Evolutionary conservation across 2,113 vertebrate genomes (phyloP).

Genomic region (Tetraodon nigroviridis): DNA sequence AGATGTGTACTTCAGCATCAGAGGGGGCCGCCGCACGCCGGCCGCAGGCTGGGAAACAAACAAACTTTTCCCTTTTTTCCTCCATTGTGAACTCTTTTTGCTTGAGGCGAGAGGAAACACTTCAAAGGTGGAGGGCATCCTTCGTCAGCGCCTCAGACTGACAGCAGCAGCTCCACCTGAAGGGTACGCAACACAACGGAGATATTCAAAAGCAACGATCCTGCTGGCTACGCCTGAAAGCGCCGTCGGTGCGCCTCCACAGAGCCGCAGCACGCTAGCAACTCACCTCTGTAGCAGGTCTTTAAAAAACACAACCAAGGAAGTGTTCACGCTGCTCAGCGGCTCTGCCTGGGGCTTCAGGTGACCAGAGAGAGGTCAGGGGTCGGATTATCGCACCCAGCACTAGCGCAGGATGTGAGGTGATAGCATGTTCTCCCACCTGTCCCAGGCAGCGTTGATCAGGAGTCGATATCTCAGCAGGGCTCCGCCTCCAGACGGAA

Average conservation of each 20-base stretch:
- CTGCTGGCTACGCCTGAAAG: constrained; percentile 26
- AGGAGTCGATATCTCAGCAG: constrained; percentile 39
- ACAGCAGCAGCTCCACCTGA: constrained; percentile 44
- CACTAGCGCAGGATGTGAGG: constrained; percentile 43
- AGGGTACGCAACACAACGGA: constrained; percentile 48
- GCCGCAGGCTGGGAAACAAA: constrained; percentile 57
- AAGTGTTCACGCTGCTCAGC: no score
- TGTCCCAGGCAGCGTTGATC: constrained; percentile 25
- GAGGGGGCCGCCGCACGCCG: constrained; percentile 42
- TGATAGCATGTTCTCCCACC: constrained; percentile 51
- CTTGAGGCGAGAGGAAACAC: constrained; percentile 62
- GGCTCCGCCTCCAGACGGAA: constrained; percentile 13
- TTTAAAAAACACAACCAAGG: no score
- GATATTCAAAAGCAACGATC: constrained; percentile 30
- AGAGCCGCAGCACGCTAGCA: constrained; percentile 2
- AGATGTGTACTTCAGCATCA: constrained; percentile 53
- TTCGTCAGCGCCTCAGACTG: constrained; percentile 60
- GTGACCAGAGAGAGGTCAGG: no score
- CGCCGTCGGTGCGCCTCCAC: constrained; percentile 12
- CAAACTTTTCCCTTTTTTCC: constrained; percentile 62
- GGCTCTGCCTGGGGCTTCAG: no score
- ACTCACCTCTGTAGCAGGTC: constrained; percentile 7
- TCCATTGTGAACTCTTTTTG: constrained; percentile 55
- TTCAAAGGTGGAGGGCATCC: constrained; percentile 64
- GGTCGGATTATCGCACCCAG: no score